Base-by-base conservation (phyloP, 1,140 invertebrate genomes). In the Phymorhynchus buccinoides region DNA sequence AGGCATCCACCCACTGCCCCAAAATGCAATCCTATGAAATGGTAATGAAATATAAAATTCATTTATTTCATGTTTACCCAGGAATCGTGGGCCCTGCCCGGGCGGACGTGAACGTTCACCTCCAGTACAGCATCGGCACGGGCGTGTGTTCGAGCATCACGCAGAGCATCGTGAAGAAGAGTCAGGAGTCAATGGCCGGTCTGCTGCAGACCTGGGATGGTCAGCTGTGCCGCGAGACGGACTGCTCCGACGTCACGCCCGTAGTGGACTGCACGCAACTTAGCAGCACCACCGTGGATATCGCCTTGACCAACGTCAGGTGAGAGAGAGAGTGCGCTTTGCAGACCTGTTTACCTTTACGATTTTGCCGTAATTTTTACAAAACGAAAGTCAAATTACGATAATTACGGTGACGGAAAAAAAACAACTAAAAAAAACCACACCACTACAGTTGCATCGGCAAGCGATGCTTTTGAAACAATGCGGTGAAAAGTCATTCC, bases 11-110 rank as follows among this genome's bases (percentile, higher is more conserved):
- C n/a, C n/a, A n/a, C n/a, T n/a, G n/a, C n/a, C n/a, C n/a, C n/a
- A n/a, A n/a, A n/a, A n/a, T n/a, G n/a, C n/a, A n/a, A n/a, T n/a
- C n/a, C n/a, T n/a, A n/a, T n/a, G n/a, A n/a, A n/a, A n/a, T n/a
- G n/a, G n/a, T n/a, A n/a, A n/a, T n/a, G n/a, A n/a, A n/a, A n/a
- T n/a, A n/a, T n/a, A n/a, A n/a, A n/a, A n/a, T n/a, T n/a, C n/a
- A n/a, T n/a, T n/a, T n/a, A n/a, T n/a, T n/a, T n/a, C n/a, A n/a
- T n/a, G n/a, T n/a, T n/a, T n/a, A n/a, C n/a, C 37, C 73, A 84
- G 83, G 83, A 27, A 48, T 78, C 27, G 83, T 84, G 42, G 73
- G 83, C 35, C 83, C 48, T 14, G 83, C 83, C 16, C 35, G 71
- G 16, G 73, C 73, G 16, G 83, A 84, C 71, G 48, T 84, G 12